A percentile compares a stretch with the other conserved stretches of the same genome.
Conservation (phyloP, 2,113 vertebrate species). For the Nothobranchius furzeri region DNA sequence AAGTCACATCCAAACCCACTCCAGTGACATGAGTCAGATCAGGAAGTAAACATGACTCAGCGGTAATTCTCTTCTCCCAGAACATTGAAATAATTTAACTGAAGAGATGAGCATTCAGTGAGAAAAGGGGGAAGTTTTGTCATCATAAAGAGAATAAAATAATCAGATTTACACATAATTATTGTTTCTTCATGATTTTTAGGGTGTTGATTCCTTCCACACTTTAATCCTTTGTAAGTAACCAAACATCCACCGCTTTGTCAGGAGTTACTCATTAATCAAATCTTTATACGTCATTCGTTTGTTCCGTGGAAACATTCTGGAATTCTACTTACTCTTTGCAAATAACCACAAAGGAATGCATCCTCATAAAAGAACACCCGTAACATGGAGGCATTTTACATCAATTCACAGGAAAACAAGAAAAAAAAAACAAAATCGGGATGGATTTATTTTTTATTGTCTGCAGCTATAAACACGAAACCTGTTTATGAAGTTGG, state of each 20-base stretch:
- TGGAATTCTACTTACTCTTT: neutral
- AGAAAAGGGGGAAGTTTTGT: neutral
- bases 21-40: neutral
- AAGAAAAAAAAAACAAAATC: neutral
- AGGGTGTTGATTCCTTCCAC: too few relatives aligned
- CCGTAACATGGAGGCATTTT: neutral
- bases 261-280: neutral
- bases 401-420: neutral
- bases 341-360: slow-evolving; percentile 1
- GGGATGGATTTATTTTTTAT: neutral
- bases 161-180: neutral
- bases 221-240: neutral
- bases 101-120: neutral
- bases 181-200: neutral
- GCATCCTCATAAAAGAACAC: neutral
- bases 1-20: slow-evolving; percentile 53
- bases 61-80: too few relatives aligned
- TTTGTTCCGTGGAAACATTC: neutral
- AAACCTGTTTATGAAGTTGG: neutral
- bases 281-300: neutral
- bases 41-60: too few relatives aligned
- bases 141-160: neutral
- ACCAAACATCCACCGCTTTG: neutral
- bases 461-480: neutral
- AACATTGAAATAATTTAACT: neutral